Base-by-base conservation (phyloP, 2,113 vertebrate species). In the Mesitornis unicolor region DNA sequence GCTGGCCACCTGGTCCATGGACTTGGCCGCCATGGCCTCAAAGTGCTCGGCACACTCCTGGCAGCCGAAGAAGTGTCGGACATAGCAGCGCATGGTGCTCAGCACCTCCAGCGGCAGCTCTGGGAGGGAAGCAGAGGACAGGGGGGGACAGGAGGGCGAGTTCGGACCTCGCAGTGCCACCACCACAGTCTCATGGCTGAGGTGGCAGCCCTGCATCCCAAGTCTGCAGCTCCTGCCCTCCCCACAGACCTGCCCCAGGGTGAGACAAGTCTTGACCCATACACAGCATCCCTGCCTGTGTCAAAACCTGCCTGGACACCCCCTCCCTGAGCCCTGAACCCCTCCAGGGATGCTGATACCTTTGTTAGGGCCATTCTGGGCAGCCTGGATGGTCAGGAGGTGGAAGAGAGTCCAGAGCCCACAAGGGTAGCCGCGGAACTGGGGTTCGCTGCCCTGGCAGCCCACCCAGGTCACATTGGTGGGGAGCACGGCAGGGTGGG, bases 341-440 rank as follows among this genome's bases (percentile, higher is more conserved):
- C 7, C 12, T 6, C 26, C 2, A 2, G 4, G 25, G n/a, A 13
- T 0, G 7, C 28, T 8, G 18, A 87, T 95, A 98, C 98, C 96
- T 96, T 86, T 47, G 88, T 92, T 12, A 13, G 91, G 15, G 82
- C 76, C 38, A 0, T 13, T 79, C 63, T 91, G 74, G 40, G 97
- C 95, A 69, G 99, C 99, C 93, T 99, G 98, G 51, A 99, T 98
- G 0, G 99, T 99, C 83, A 99, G 98, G 54, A 99, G 94, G 63
- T 99, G 99, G 97, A 99, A 99, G 64, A 99, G 94, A 19, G 98
- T 98, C 99, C 99, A 99, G 70, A 99, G 87, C 29, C 98, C 98
- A 17, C 99, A 99, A 42, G 99, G 99, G 54, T 98, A 99, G 54
- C 99, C 98, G 47, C 99, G 98, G 64, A 98, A 98, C 21, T 98